A percentile compares a stretch with the other conserved stretches of the same genome.
Evolutionary conservation across 1,140 invertebrate genomes (phyloP).

Genomic region (Paralvinella palmiformis): DNA sequence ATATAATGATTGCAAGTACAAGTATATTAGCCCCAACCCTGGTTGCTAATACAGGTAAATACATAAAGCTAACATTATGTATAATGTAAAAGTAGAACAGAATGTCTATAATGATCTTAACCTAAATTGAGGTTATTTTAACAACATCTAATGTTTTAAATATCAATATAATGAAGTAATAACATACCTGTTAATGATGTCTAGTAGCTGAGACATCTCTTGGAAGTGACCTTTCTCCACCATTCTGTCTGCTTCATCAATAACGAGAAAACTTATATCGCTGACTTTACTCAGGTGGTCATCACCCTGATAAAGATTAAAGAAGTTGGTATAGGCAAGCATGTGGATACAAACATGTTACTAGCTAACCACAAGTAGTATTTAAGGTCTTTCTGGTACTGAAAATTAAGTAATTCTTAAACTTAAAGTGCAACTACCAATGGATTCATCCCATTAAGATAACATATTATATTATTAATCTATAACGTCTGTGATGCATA

Average conservation of each 20-base stretch:
- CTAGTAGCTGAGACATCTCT: slow-evolving; percentile 77
- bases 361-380: neutral
- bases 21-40: too few relatives aligned
- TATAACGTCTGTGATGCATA: too few relatives aligned
- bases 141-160: neutral
- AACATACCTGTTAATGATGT: slow-evolving; percentile 55
- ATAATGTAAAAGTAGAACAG: too few relatives aligned
- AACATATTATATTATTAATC: too few relatives aligned
- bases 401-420: too few relatives aligned
- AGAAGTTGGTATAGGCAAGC: neutral
- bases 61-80: too few relatives aligned
- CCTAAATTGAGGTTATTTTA: too few relatives aligned
- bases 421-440: neutral
- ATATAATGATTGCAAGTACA: too few relatives aligned
- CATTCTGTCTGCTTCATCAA: slow-evolving; percentile 99
- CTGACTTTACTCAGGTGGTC: slow-evolving; percentile 45
- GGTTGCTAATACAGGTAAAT: too few relatives aligned
- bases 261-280: slow-evolving; percentile 68
- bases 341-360: neutral
- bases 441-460: too few relatives aligned
- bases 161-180: neutral
- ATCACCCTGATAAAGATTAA: slow-evolving; percentile 31
- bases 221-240: slow-evolving; percentile 93
- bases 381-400: neutral
- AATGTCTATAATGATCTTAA: too few relatives aligned